Evolutionary conservation across 2,888 invertebrate genomes (phyloP), one percentile per base, ranked within the genome.

Genomic region (Caenorhabditis sinica): DNA sequence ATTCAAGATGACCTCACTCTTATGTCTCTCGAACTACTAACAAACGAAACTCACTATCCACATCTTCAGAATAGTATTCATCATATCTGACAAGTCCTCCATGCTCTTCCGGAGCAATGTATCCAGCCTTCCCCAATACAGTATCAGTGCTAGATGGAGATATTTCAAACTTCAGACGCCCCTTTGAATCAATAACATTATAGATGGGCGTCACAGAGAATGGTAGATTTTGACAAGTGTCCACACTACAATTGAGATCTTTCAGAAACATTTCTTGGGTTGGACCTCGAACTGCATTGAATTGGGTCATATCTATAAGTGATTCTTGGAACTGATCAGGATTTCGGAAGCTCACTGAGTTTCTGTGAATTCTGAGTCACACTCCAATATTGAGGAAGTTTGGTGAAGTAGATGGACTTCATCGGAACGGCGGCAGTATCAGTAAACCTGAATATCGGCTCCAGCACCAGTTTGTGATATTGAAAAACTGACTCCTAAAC

Each of bases 211-310:
- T 15, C 0, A 76, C 60, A 23, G 49, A 36, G 33, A 69, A 51
- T 0, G 76, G 76, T 23, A 76, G 36, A 9, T 51, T 45, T 13
- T 76, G 76, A 40, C 76, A 76, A 9, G 68, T 61, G 40, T 60
- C 66, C 0, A 40, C 36, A 28, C 68, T 68, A 49, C 76, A 76
- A 1, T 25, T 36, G 6, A 76, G 40, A 25, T 76, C 68, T 17
- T 76, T 76, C 40, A 76, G 28, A 17, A 76, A 76, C 76, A 76
- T 76, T 23, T 76, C 76, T 49, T 76, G 68, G 17, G 76, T 76
- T 1, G 65, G 61, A 2, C 76, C 76, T 17, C 76, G 76, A 9
- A 76, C 76, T 8, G 61, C 68, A 17, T 33, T 33, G 76, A 40
- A 76, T n/a, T 69, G 56, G 17, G 76, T 36, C 11, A 76, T 4